These are phyloP conservation scores for Pseudococcus jackbeardsleyi DNA, from an alignment of 2,888 invertebrate genomes.

Conservation along the genomic window DNA sequence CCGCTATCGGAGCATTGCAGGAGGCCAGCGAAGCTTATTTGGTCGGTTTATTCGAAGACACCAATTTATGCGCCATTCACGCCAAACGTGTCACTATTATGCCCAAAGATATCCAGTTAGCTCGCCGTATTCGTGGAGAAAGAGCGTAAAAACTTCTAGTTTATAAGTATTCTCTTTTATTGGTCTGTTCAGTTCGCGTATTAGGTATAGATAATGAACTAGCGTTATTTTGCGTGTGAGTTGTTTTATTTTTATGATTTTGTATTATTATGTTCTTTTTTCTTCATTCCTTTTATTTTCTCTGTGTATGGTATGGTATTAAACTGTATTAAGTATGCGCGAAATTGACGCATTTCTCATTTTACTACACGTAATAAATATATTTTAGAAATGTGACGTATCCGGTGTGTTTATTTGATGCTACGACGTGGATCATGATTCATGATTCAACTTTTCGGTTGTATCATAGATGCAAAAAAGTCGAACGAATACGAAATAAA, in stretches of 20 bases:
- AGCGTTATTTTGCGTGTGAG: neutral
- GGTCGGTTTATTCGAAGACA: constrained; percentile 97
- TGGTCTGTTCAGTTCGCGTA: neutral
- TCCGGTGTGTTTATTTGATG: too few relatives aligned
- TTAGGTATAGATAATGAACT: neutral
- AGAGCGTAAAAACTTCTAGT: constrained; percentile 79
- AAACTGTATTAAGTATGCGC: neutral
- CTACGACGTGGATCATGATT: too few relatives aligned
- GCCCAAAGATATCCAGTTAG: constrained; percentile 98
- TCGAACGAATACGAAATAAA: neutral
- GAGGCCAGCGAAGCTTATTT: constrained; percentile 93
- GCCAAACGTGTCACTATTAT: constrained; percentile 97
- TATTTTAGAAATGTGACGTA: neutral
- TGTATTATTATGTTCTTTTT: neutral
- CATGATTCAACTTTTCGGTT: neutral
- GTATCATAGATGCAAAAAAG: neutral
- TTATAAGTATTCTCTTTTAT: neutral
- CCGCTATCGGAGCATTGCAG: constrained; percentile 67
- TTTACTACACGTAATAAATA: neutral
- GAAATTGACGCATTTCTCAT: constrained; percentile 17
- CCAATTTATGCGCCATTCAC: constrained; percentile 97
- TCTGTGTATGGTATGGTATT: neutral
- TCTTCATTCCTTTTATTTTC: neutral
- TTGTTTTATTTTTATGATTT: neutral
- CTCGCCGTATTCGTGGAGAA: constrained; percentile 95